Base-by-base conservation (phyloP, 2,888 invertebrate species). In the Idaea aversata region DNA sequence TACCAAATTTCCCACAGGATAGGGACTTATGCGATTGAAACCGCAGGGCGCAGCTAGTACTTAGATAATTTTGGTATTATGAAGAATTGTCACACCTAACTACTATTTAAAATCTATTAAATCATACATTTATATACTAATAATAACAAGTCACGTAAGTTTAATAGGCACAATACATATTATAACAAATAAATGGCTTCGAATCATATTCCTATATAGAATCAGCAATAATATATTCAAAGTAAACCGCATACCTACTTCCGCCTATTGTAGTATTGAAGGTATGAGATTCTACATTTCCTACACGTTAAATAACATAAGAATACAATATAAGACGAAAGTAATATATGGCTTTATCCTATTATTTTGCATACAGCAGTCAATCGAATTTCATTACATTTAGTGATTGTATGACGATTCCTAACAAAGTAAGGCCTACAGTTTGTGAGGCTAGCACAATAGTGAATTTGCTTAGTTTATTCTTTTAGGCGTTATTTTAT, bases 71-170 rank as follows among this genome's bases (percentile, higher is more conserved):
- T 38, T 60, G 59, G 34, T 65, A 57, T 64, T 63, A 63, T 69
- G 63, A 61, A 67, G 69, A 69, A 70, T 71, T 73, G 70, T 62
- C 71, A 68, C 69, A 69, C 63, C 61, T 62, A 63, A 61, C 59
- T 65, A 64, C 10, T 38, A 58, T 61, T 59, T 63, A 34, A 47
- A 59, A 66, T 38, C 35, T 25, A 61, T 34, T 15, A 63, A 64
- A 25, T 58, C 57, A 57, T 15, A 63, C 36, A 62, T 63, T 36
- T 47, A 57, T 61, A 64, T 7, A 61, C 34, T 58, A 63, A 65
- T 67, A 65, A 63, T 64, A 69, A 69, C 69, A 69, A 69, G 63
- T 69, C 69, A 67, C 65, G 59, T 69, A 65, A 59, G 15, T 59
- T 16, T 59, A 59, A 59, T 62, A 69, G 69, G 65, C 69, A 67